Base-by-base conservation (phyloP, 2,113 vertebrate genomes). In the Cynocephalus volans region DNA sequence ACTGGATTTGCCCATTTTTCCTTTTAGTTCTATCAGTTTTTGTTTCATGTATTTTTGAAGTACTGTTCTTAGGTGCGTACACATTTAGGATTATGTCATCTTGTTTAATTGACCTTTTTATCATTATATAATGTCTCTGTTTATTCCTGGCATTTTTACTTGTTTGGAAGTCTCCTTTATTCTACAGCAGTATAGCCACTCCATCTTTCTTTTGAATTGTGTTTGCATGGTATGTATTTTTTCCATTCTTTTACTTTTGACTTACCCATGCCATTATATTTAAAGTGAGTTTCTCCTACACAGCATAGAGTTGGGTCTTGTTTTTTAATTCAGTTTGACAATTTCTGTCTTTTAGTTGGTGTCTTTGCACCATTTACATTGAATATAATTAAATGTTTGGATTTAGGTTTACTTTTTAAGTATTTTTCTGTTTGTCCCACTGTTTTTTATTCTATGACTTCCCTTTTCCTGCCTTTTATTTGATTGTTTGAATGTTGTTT, bases 101-200 rank as follows among this genome's bases (percentile, higher is more conserved):
- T 87, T 90, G 45, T 8, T 90, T 54, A 92, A 33, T 80, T 72
- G 60, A 69, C n/a, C 52, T 8, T 88, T 92, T 91, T 75, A 64
- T 85, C 19, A n/a, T 64, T 90, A 24, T 24, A 13, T n/a, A 50
- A 48, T 48, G 31, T 93, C 28, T 31, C 12, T 83, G 62, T 86
- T 79, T 95, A 65, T 75, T 41, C 12, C 48, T 95, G 48, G 48
- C 28, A 64, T 19, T 93, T 88, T 86, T 84, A 52, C 84, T 97
- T 97, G 54, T 73, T 96, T 26, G 70, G n/a, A 64, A 60, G 31
- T 89, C 72, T 95, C 28, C n/a, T 65, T 24, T 87, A 60, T 41
- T 56, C 88, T 60, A 89, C 73, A 70, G 3, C 83, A 65, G 64
- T 65, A 50, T 41, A 94, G n/a, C 36, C 24, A 28, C 14, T 76